A percentile compares a stretch with the other conserved stretches of the same genome.
Conservation (phyloP, 1,140 invertebrate species). For the Bombus sibiricus region DNA sequence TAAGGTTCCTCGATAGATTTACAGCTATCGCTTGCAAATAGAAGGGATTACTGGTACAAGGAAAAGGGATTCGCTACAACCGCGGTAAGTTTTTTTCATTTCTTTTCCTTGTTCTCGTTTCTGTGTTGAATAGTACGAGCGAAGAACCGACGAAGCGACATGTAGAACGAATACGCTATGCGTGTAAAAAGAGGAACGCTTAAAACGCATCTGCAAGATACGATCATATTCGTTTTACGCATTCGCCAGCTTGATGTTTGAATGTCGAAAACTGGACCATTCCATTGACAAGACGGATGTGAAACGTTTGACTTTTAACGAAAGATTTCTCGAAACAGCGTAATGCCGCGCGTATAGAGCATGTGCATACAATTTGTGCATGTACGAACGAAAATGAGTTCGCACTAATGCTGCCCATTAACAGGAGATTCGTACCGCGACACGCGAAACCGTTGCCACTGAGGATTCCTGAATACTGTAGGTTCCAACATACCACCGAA, state of each 20-base stretch:
- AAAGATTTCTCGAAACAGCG: neutral
- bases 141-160: neutral
- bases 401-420: conserved; percentile 10
- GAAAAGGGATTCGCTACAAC: conserved; percentile 8
- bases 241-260: neutral
- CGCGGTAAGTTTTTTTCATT: conserved; percentile 42
- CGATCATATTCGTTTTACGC: neutral
- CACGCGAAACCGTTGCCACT: neutral
- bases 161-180: neutral
- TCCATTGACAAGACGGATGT: neutral
- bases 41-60: conserved; percentile 4
- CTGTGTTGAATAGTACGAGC: neutral
- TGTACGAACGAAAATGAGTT: neutral
- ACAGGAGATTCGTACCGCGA: neutral
- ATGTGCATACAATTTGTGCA: neutral
- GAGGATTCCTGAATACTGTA: neutral
- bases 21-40: neutral
- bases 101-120: neutral
- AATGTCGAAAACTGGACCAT: neutral
- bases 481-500: neutral
- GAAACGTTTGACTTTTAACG: neutral
- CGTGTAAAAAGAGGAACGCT: neutral
- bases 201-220: neutral
- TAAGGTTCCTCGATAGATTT: conserved; percentile 32
- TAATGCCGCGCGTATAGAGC: too few relatives aligned